These are phyloP conservation scores for Scalopus aquaticus DNA, from an alignment of 2,113 vertebrate species.

Conservation along the genomic window DNA sequence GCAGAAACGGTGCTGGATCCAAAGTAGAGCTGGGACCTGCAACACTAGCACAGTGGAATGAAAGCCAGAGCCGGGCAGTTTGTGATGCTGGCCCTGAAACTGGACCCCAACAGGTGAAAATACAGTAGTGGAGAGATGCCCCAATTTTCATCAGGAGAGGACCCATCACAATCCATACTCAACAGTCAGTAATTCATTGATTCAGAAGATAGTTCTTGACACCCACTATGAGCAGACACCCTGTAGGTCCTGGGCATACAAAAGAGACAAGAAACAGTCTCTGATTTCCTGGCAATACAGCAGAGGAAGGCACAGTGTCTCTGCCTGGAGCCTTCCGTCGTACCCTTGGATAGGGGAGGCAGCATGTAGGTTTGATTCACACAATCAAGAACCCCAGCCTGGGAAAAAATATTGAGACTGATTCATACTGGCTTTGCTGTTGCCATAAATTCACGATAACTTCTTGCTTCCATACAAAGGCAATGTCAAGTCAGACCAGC, in stretches of 20 bases:
- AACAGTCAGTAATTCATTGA: neutral
- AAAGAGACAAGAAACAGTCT: neutral
- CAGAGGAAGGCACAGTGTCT: no score
- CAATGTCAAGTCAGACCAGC: neutral
- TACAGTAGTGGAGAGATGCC: neutral
- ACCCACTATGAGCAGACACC: neutral
- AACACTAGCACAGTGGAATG: neutral
- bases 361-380: neutral
- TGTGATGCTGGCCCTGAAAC: neutral
- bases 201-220: neutral
- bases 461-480: neutral
- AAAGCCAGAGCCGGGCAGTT: neutral
- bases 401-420: neutral
- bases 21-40: neutral
- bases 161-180: neutral
- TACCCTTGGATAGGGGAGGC: no score
- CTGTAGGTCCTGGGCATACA: neutral
- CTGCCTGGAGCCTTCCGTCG: no score
- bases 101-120: neutral
- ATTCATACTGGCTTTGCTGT: neutral
- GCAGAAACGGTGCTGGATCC: neutral
- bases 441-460: neutral
- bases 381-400: neutral
- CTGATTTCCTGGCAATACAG: neutral
- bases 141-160: neutral